Base-by-base conservation (phyloP, 2,113 vertebrate species). In the Peromyscus maniculatus region DNA sequence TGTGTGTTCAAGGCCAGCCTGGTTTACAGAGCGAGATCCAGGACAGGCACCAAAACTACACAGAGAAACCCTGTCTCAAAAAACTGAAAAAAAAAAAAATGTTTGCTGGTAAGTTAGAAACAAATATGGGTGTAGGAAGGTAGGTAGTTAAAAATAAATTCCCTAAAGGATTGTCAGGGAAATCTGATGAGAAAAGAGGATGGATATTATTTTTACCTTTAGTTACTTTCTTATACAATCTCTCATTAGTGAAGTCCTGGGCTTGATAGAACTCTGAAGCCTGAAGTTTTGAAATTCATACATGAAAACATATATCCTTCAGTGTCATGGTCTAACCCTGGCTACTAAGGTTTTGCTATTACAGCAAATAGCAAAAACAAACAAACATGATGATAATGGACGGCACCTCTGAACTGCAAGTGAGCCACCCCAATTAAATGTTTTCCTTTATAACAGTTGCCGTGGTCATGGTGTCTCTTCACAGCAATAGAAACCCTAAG, bases 151-250 rank as follows among this genome's bases (percentile, higher is more conserved):
- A 87, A 82, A 39, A 26, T 83, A 87, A 82, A 80, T 46, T 24
- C 82, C 46, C 49, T 89, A 93, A 92, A 87, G 28, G 66, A 75
- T 28, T 62, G 9, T 59, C 4, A 84, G 46, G 43, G 55, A 26
- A 74, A 75, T 75, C 5, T 69, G 16, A 43, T 33, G n/a, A 21
- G 78, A 39, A 74, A 95, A 57, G 67, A 31, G 24, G 90, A 59
- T 43, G 15, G 52, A 16, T 7, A 87, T 62, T 74, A 95, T 43
- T 89, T 97, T 69, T 75, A 82, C 43, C 82, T 94, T 91, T 90
- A 66, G 12, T 91, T 88, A 39, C 16, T 36, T 82, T 87, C 24
- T 55, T 26, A 31, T 59, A 74, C 43, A 90, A 9, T 95, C 15
- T 95, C 24, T 57, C 26, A 24, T 52, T 71, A 66, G 57, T 57